Conservation (phyloP, 2,888 invertebrate species). For the Ornithoptera priamus region DNA sequence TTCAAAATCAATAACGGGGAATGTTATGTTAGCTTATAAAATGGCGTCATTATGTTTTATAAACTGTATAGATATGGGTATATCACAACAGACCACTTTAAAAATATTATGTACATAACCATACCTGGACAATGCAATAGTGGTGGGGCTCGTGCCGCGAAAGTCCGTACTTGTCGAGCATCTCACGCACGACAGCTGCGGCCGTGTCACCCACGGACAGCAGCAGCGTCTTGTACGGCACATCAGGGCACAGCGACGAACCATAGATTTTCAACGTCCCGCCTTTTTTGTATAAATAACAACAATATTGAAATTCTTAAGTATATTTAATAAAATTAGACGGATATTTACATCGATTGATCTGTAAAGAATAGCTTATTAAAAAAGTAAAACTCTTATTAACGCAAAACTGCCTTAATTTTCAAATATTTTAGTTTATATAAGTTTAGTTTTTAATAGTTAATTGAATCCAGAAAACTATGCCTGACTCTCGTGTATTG, state of each 20-base stretch:
- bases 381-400: too few species aligned
- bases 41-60: too few species aligned
- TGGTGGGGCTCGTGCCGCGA: constrained; percentile 93
- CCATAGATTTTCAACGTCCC: constrained; percentile 97
- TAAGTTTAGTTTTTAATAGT: too few species aligned
- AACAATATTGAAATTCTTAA: background rate
- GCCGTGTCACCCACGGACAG: constrained; percentile 96
- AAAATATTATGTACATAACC: background rate
- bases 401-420: too few species aligned
- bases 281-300: constrained; percentile 67
- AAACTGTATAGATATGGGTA: background rate
- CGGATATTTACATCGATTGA: too few species aligned
- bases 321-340: background rate
- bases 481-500: too few species aligned
- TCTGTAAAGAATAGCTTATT: too few species aligned
- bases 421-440: too few species aligned
- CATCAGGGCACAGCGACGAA: constrained; percentile 96
- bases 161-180: constrained; percentile 97
- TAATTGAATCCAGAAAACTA: too few species aligned
- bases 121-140: constrained; percentile 97
- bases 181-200: constrained; percentile 95
- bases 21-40: too few species aligned
- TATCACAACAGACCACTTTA: background rate
- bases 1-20: too few species aligned
- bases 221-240: constrained; percentile 98